Conservation (phyloP, 2,797 vertebrate species). For the Merluccius polli region DNA sequence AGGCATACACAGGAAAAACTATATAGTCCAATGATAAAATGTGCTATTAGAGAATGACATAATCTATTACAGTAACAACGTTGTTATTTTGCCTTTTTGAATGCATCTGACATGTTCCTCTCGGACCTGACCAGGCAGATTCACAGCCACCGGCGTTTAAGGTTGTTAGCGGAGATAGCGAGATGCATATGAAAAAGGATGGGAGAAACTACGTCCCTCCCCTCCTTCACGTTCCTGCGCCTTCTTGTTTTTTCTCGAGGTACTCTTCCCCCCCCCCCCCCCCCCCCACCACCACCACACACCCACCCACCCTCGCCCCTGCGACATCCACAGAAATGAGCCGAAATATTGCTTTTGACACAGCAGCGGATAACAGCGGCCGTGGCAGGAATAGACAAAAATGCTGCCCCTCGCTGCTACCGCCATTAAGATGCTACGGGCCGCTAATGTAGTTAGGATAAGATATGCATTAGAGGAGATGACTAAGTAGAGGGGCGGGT, state of each 20-base stretch:
- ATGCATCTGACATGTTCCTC: background rate
- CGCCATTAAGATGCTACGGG: constrained; percentile 76
- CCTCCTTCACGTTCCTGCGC: background rate
- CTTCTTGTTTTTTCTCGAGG: background rate
- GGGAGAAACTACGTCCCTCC: constrained; percentile 12
- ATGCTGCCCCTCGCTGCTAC: constrained; percentile 58
- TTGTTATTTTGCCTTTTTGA: background rate
- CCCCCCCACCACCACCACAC: background rate
- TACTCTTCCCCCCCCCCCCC: background rate
- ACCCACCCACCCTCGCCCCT: background rate
- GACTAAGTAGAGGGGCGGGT: constrained; percentile 14
- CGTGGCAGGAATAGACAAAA: constrained; percentile 51
- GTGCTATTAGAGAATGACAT: background rate
- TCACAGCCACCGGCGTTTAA: constrained; percentile 24
- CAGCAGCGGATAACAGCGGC: constrained; percentile 53
- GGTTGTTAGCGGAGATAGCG: constrained; percentile 35
- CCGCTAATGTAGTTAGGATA: constrained; percentile 75
- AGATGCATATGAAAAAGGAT: constrained; percentile 39
- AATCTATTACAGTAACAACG: background rate
- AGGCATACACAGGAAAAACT: background rate
- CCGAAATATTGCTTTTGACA: constrained; percentile 72
- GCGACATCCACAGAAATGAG: constrained; percentile 60
- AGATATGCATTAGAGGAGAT: constrained; percentile 73
- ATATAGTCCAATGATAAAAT: background rate
- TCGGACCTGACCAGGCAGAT: background rate